A percentile compares a stretch with the other conserved stretches of the same genome.
Evolutionary conservation across 2,888 invertebrate species (phyloP).

Genomic region (Megaustenia siamemsis): DNA sequence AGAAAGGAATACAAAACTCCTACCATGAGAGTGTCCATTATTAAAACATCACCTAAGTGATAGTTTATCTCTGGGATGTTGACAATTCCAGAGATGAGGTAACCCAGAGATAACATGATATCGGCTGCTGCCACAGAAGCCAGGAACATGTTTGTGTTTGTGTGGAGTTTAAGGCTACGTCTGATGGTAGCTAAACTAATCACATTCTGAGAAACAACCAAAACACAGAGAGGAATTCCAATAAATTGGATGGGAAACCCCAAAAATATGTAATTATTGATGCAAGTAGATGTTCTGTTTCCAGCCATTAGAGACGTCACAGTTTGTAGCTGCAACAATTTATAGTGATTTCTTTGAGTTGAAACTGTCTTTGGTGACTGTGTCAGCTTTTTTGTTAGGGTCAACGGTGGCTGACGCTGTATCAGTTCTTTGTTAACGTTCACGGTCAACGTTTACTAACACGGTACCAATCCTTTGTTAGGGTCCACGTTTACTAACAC

Average conservation of each 20-base stretch:
- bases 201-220: not conserved
- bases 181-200: not conserved
- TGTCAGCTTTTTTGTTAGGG: no score
- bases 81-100: not conserved
- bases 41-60: not conserved
- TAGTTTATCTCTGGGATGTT: not conserved
- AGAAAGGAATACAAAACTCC: not conserved
- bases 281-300: no score
- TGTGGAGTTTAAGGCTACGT: conserved; percentile 7
- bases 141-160: not conserved
- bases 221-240: not conserved
- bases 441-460: no score
- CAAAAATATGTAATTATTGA: no score
- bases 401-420: no score
- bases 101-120: not conserved
- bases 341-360: no score
- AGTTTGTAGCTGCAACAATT: no score
- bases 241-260: not conserved
- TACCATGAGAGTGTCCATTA: not conserved
- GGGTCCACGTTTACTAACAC: no score
- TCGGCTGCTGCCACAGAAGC: not conserved
- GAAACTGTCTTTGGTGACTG: no score
- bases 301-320: no score
- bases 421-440: no score
- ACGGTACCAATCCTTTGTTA: no score